Conservation (phyloP, 1,140 invertebrate species). For the Dufourea novaeangliae region DNA sequence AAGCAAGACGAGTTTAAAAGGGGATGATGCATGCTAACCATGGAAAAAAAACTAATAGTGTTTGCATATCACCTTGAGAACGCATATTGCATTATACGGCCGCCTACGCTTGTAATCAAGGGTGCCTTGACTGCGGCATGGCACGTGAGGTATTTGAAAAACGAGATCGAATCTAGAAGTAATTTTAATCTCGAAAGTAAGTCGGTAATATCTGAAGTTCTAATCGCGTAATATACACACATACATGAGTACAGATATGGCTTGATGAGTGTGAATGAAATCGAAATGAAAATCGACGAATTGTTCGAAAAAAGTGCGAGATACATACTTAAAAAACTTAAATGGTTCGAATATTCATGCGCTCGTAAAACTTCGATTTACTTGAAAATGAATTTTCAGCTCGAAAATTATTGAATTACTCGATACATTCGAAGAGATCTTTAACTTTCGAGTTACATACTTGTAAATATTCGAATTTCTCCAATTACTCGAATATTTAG, state of each 20-base stretch:
- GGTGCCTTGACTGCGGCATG: not conserved
- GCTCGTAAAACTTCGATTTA: too few species aligned
- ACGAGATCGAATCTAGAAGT: not conserved
- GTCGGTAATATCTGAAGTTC: not conserved
- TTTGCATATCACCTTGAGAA: not conserved
- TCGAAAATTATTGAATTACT: too few species aligned
- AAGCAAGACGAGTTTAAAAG: not conserved
- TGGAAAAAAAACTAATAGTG: not conserved
- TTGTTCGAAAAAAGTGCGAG: too few species aligned
- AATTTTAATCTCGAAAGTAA: not conserved
- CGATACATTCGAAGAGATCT: too few species aligned
- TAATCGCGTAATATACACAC: not conserved
- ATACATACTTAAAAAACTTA: too few species aligned
- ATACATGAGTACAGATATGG: too few species aligned
- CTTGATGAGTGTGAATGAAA: too few species aligned
- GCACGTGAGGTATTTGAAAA: not conserved
- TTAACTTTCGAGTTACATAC: not conserved
- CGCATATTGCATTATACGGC: not conserved
- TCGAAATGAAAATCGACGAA: too few species aligned
- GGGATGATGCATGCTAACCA: not conserved
- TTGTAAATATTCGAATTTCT: not conserved
- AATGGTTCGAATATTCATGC: too few species aligned
- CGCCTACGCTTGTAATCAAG: constrained; percentile 5
- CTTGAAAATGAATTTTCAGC: too few species aligned
- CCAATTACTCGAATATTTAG: too few species aligned